Evolutionary conservation across 23 tunicate species (phyloP), one percentile per base, ranked within the genome.

Genomic region (Halocynthia aurantium): DNA sequence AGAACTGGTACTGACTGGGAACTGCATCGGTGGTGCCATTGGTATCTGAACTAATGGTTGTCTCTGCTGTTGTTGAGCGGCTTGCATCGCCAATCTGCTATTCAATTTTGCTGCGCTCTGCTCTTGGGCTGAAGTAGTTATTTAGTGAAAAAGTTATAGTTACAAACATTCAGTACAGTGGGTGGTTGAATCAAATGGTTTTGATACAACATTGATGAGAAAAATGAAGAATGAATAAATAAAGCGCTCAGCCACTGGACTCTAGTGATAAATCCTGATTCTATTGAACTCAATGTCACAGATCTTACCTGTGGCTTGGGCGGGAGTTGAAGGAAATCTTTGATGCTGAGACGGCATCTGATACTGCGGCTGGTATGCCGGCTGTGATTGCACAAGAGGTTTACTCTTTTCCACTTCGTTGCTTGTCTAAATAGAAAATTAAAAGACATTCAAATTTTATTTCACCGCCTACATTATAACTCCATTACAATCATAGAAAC

Each of bases 281-380:
- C 1, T 0, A 31, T 31, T 31, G 44, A 31, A 31, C 44, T 31
- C 44, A 31, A 31, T 31, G 44, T 31, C 44, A 12, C 40, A 21
- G 72, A 67, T 11, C 72, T 67, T 67, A 67, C 72, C 49, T 67
- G 49, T 67, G 12, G 5, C 19, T 67, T 67, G 49, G n/a, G 72
- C 19, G 4, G 72, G 5, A 12, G 2, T 31, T 31, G 44, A 2
- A 11, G 21, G 49, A 67, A 15, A 67, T 67, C 72, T 67, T 20
- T 67, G 72, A 12, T 49, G 72, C 19, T 67, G 72, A 12, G 19
- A 50, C 4, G 22, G 72, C 18, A 15, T 11, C n/a, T 67, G 72
- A 11, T 15, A 11, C 12, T 49, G 72, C 44, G 44, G 4, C 44
- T 31, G 44, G 44, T 31, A 31, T 31, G 44, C 44, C 44, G 44